These are phyloP conservation scores for Beroe ovata DNA, from an alignment of 37 sponge, comb jelly and placozoan genomes.

Conservation along the genomic window DNA sequence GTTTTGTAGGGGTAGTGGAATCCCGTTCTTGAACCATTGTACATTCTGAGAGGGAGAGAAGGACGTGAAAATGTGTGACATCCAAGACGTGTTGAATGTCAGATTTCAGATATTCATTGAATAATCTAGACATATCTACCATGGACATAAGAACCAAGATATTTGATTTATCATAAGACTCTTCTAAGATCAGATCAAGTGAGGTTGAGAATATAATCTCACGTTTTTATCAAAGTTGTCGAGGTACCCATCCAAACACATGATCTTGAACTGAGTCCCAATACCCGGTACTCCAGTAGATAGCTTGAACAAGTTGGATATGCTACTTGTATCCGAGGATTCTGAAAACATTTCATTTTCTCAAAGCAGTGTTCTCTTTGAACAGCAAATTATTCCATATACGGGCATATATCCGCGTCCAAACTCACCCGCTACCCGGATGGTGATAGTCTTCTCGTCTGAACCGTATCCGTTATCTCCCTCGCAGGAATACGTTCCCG, in stretches of 20 bases:
- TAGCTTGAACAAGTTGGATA: background rate
- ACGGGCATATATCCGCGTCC: no score
- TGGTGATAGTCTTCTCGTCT: background rate
- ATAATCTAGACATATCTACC: no score
- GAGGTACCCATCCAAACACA: background rate
- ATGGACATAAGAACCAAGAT: no score
- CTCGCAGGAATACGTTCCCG: background rate
- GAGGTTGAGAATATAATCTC: no score
- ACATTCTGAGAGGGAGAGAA: background rate
- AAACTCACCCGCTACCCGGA: background rate
- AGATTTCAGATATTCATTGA: no score
- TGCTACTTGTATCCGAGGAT: background rate
- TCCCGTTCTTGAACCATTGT: slow-evolving; percentile 31
- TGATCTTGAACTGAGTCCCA: background rate
- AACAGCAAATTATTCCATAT: no score
- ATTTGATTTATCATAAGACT: no score
- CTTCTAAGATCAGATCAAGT: no score
- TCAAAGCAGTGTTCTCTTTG: no score
- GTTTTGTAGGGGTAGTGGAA: background rate
- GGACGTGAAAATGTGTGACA: no score
- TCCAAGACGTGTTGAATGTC: no score
- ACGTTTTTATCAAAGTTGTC: background rate
- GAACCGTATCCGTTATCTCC: slow-evolving; percentile 2
- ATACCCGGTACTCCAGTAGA: background rate
- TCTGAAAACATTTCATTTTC: no score